These are phyloP conservation scores for Cryptocheilus praepositus DNA, from an alignment of 2,888 invertebrate species.

Conservation along the genomic window DNA sequence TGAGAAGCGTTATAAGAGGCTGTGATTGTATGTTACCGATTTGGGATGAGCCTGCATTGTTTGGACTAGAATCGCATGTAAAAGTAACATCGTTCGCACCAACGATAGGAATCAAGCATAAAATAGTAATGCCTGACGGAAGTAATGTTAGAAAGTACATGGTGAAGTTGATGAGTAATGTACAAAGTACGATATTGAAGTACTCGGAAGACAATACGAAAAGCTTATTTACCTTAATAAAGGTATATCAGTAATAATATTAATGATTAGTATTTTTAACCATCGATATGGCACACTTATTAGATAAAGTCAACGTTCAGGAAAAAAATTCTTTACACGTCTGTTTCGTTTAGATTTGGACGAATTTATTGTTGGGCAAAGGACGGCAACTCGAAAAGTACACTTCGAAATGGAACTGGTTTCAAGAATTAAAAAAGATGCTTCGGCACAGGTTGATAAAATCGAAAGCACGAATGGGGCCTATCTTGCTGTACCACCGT, in stretches of 20 bases:
- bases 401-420: slow-evolving; percentile 82
- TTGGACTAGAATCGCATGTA: slow-evolving; percentile 75
- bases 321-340: too few species aligned
- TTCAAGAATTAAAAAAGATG: slow-evolving; percentile 79
- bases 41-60: slow-evolving; percentile 79
- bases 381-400: slow-evolving; percentile 77
- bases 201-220: slow-evolving; percentile 88
- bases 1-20: slow-evolving; percentile 79
- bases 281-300: too few species aligned
- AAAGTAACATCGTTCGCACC: slow-evolving; percentile 69
- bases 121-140: slow-evolving; percentile 80
- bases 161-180: slow-evolving; percentile 78
- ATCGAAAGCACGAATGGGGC: slow-evolving; percentile 77
- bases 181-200: slow-evolving; percentile 81
- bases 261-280: too few species aligned
- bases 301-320: too few species aligned
- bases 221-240: slow-evolving; percentile 78
- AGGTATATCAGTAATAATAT: slow-evolving; percentile 44
- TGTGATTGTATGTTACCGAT: slow-evolving; percentile 83
- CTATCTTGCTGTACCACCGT: slow-evolving; percentile 53
- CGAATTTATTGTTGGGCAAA: slow-evolving; percentile 78
- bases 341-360: slow-evolving; percentile 80
- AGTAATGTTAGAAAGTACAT: slow-evolving; percentile 82
- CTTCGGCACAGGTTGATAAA: slow-evolving; percentile 81
- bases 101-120: slow-evolving; percentile 60